Percentiles rank a stretch among this genome's conserved stretches.
phyloP scores from a whole-genome alignment of 2,113 vertebrate species.

The Chaetops frenatus region DNA sequence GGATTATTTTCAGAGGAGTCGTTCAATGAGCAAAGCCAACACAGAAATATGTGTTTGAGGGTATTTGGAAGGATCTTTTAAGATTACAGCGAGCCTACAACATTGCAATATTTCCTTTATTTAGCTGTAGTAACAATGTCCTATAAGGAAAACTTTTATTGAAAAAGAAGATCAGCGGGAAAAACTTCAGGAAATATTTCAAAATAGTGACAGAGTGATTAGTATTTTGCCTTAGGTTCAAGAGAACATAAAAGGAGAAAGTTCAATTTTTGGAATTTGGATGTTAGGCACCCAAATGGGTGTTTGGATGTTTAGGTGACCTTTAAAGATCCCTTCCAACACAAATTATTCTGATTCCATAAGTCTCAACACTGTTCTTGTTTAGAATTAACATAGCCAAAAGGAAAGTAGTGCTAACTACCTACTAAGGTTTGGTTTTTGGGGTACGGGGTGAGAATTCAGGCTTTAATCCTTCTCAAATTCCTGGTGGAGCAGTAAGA shows the following conservation, averaged over 20 bases:
- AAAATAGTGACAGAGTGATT: not conserved
- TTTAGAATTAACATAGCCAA: not conserved
- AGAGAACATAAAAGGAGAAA: not conserved
- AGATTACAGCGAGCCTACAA: not conserved
- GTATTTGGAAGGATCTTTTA: not conserved
- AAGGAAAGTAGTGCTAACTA: not conserved
- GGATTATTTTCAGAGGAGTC: not conserved
- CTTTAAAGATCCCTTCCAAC: not conserved
- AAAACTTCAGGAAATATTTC: not conserved
- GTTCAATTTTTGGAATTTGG: not conserved
- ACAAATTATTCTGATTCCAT: not conserved
- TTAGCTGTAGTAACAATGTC: not conserved
- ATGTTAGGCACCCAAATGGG: not conserved
- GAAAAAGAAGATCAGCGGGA: not conserved
- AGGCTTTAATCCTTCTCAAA: not conserved
- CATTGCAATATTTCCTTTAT: not conserved
- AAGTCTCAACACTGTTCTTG: not conserved
- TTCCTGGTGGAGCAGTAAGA: not conserved
- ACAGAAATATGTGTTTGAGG: not conserved
- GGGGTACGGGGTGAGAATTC: not conserved
- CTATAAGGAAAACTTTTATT: not conserved
- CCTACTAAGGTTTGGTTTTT: not conserved
- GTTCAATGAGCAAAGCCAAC: not conserved
- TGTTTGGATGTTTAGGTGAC: not conserved
- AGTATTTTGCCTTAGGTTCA: not conserved